Evolutionary conservation across 2,797 vertebrate genomes (phyloP).

Genomic region (Nasua narica): DNA sequence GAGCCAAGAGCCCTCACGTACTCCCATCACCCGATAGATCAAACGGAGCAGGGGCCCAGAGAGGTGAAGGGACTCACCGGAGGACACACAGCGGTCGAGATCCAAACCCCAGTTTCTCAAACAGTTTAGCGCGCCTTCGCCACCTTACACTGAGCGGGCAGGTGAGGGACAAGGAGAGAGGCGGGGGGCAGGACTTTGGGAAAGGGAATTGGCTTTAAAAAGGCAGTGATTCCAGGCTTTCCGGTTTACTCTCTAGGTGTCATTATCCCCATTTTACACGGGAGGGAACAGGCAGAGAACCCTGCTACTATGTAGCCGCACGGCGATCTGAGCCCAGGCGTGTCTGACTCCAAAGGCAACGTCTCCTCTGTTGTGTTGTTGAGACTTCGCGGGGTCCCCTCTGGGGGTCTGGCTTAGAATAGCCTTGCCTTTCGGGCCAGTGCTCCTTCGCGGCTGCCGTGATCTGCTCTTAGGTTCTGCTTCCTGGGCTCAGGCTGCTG

Average conservation of each 20-base stretch:
- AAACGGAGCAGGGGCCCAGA: neutral
- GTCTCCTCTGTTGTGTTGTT: neutral
- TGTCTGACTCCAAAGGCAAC: accelerated
- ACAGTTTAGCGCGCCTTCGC: neutral
- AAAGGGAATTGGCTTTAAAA: neutral
- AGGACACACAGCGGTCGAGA: neutral
- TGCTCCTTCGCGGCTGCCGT: accelerated
- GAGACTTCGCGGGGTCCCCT: neutral
- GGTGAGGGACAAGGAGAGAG: neutral
- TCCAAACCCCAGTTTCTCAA: neutral
- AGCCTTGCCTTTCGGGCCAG: neutral
- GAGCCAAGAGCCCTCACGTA: neutral
- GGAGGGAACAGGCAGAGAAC: neutral
- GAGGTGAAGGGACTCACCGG: neutral
- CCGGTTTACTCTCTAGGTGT: neutral
- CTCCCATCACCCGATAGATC: neutral
- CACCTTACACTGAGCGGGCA: neutral
- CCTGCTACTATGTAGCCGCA: neutral
- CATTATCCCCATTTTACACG: neutral
- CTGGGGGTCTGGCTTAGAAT: neutral
- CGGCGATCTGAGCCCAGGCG: neutral
- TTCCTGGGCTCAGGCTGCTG: neutral
- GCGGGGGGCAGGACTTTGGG: neutral
- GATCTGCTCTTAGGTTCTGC: neutral
- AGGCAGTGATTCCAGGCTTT: neutral